These are phyloP conservation scores for Gallinago solitaria DNA, from an alignment of 2,797 vertebrate genomes.

Conservation along the genomic window DNA sequence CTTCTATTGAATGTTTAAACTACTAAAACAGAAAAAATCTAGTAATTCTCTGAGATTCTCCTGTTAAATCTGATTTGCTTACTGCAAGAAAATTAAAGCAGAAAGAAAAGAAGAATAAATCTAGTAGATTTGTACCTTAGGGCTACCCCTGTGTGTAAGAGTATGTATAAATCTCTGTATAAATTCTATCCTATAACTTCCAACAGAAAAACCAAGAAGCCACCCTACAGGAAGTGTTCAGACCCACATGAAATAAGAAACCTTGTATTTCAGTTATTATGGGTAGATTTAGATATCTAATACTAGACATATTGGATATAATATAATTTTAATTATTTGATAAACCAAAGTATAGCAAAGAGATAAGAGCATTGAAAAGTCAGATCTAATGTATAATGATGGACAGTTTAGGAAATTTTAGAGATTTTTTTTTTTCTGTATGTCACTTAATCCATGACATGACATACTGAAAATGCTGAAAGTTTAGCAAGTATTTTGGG, in stretches of 20 bases:
- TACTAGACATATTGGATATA: background rate
- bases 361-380: background rate
- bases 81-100: background rate
- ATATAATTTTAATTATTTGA: background rate
- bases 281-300: background rate
- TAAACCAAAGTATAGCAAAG: background rate
- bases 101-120: background rate
- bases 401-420: background rate
- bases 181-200: background rate
- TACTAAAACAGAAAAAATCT: background rate
- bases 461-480: background rate
- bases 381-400: background rate
- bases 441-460: background rate
- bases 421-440: background rate
- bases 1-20: background rate
- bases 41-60: background rate
- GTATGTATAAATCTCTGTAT: background rate
- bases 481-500: background rate
- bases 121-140: background rate
- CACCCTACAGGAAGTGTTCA: background rate
- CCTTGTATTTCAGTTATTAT: background rate
- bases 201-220: background rate
- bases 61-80: background rate
- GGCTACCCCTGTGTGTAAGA: background rate
- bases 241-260: background rate